A percentile compares a stretch with the other conserved stretches of the same genome.
Evolutionary conservation across 1,140 invertebrate species (phyloP).

Genomic region (Sitophilus oryzae): DNA sequence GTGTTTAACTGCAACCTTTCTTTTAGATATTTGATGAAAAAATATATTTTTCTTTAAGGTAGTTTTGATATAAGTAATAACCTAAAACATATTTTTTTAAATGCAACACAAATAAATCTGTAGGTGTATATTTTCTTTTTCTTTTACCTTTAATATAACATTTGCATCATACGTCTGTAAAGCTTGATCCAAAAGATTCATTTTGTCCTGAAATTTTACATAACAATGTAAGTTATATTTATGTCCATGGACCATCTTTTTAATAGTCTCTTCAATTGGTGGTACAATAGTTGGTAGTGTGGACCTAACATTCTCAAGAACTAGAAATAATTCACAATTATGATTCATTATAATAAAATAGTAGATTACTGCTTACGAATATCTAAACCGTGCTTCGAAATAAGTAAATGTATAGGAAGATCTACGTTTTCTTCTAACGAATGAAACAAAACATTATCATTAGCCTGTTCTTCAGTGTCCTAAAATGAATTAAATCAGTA

Average conservation of each 20-base stretch:
- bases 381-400: slow-evolving; percentile 34
- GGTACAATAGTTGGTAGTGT: slow-evolving; percentile 15
- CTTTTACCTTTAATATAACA: slow-evolving; percentile 31
- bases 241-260: slow-evolving; percentile 31
- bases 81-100: slow-evolving; percentile 22
- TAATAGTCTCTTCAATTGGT: slow-evolving; percentile 32
- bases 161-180: slow-evolving; percentile 34
- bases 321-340: slow-evolving; percentile 22
- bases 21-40: slow-evolving; percentile 30
- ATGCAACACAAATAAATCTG: neutral
- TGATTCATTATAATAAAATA: slow-evolving; percentile 5
- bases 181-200: slow-evolving; percentile 32
- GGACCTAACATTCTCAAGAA: slow-evolving; percentile 31
- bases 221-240: slow-evolving; percentile 28
- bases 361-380: slow-evolving; percentile 24
- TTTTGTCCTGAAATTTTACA: slow-evolving; percentile 32
- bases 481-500: slow-evolving; percentile 15
- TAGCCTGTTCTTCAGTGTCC: slow-evolving; percentile 7
- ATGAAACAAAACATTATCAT: slow-evolving; percentile 25
- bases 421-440: slow-evolving; percentile 18
- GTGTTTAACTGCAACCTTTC: slow-evolving; percentile 32
- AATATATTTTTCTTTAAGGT: slow-evolving; percentile 32
- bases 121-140: neutral
- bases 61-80: slow-evolving; percentile 31
- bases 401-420: slow-evolving; percentile 34